Evolutionary conservation across 1,140 invertebrate genomes (phyloP), one percentile per base, ranked within the genome.

Genomic region (Littorina saxatilis): DNA sequence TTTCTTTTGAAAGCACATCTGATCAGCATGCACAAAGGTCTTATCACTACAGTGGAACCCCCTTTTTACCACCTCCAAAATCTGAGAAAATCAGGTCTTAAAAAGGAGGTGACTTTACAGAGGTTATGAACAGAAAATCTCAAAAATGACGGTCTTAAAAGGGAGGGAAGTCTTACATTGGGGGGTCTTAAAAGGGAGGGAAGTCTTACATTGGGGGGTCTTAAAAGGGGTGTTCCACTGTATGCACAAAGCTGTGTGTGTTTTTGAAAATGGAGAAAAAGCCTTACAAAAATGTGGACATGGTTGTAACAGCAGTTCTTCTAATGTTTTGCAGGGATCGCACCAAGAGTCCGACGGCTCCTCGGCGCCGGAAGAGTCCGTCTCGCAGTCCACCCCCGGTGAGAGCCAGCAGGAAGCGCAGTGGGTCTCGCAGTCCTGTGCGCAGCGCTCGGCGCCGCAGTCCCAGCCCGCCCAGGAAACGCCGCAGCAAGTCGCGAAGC

Each of bases 341-440:
- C 20, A 63, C 76, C 32, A 73, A 73, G 70, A 73, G 70, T 61
- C 70, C 43, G 27, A 72, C 35, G 20, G 37, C 70, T 5, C 40
- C 50, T 2, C 40, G 43, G 2, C 70, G 70, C 27, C 66, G 66
- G 7, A 37, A 32, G 35, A 79, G 77, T 58, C 32, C 15, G 27
- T 47, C 40, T 27, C 77, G 77, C 39, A 79, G 77, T 15, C 79
- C 79, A 17, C 37, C 15, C 17, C 68, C 68, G 20, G 37, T 17
- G 1, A 23, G 43, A 27, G 47, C 68, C 2, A 40, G 52, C n/a
- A n/a, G n/a, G n/a, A n/a, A n/a, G 32, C 76, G 76, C 76, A 80
- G 79, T 40, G 29, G 20, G 13, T 72, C 79, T 40, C 79, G 79
- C 43, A 80, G 79, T 43, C 79, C 79, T 9, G 70, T 72, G 79